Evolutionary conservation across 2,888 invertebrate genomes (phyloP).

Genomic region (Nesidiocoris tenuis): DNA sequence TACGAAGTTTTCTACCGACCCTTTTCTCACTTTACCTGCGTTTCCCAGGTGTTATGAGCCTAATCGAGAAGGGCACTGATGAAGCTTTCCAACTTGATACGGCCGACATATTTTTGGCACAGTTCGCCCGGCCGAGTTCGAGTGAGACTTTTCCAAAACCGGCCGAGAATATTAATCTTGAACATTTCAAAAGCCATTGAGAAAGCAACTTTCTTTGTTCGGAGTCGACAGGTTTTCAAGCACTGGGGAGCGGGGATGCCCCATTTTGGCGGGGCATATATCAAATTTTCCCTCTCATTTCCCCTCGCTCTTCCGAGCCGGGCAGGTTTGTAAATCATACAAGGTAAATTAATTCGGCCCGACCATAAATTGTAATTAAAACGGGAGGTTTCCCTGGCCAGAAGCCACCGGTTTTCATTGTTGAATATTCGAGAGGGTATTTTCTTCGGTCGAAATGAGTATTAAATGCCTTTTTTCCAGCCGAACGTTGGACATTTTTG

Average conservation of each 20-base stretch:
- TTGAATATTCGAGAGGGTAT: background rate
- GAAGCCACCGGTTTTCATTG: constrained; percentile 6
- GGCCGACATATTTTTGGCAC: constrained; percentile 8
- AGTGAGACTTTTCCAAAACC: constrained; percentile 11
- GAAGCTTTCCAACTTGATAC: constrained; percentile 11
- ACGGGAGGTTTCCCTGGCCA: constrained; percentile 14
- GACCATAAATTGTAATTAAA: constrained; percentile 43
- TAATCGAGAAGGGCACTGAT: constrained; percentile 26
- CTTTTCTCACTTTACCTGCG: constrained; percentile 32
- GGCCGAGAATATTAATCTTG: constrained; percentile 35
- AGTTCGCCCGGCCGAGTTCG: background rate
- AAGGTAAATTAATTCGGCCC: constrained; percentile 44
- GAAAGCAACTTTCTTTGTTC: constrained; percentile 31
- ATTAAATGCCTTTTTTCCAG: background rate
- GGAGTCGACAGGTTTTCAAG: constrained; percentile 18
- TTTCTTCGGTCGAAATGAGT: background rate
- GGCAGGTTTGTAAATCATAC: constrained; percentile 44
- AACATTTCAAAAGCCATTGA: constrained; percentile 36
- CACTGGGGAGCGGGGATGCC: background rate
- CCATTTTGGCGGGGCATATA: constrained; percentile 34
- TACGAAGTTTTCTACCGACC: constrained; percentile 18
- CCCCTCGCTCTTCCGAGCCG: constrained; percentile 7
- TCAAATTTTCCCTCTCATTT: constrained; percentile 45
- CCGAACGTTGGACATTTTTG: background rate
- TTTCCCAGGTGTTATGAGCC: constrained; percentile 7